phyloP scores from a whole-genome alignment of 2,888 invertebrate species.

The Campoplex capitator region DNA sequence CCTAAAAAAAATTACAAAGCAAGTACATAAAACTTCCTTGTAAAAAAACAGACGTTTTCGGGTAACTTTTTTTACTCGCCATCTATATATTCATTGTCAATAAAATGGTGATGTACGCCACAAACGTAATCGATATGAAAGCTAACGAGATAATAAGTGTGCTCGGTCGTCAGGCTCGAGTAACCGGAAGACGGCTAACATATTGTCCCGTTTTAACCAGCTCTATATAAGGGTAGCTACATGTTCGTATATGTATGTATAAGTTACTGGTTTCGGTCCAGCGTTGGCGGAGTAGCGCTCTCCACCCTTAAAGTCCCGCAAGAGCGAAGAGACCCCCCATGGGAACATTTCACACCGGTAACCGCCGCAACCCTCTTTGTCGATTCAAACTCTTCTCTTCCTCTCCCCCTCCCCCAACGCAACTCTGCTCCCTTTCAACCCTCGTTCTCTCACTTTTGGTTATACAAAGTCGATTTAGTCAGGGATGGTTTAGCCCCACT shows the following conservation, averaged over 20 bases:
- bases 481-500: conserved; percentile 82
- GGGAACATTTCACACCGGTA: conserved; percentile 85
- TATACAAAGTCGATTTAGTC: conserved; percentile 83
- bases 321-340: conserved; percentile 79
- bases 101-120: conserved; percentile 14
- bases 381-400: conserved; percentile 56
- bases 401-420: conserved; percentile 40
- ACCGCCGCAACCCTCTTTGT: conserved; percentile 79
- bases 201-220: conserved; percentile 77
- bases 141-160: conserved; percentile 71
- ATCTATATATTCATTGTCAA: conserved; percentile 41
- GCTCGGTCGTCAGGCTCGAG: conserved; percentile 66
- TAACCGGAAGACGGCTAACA: conserved; percentile 79
- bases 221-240: conserved; percentile 57
- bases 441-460: conserved; percentile 76
- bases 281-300: conserved; percentile 44
- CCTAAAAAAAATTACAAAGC: background rate
- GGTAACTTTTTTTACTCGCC: background rate
- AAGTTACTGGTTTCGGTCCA: conserved; percentile 24
- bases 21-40: background rate
- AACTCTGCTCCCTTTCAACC: conserved; percentile 54
- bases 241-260: conserved; percentile 17
- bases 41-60: background rate
- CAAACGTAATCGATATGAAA: conserved; percentile 56
- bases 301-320: conserved; percentile 52